These are phyloP conservation scores for Chaetophractus vellerosus DNA, from an alignment of 2,797 vertebrate species.

Conservation along the genomic window DNA sequence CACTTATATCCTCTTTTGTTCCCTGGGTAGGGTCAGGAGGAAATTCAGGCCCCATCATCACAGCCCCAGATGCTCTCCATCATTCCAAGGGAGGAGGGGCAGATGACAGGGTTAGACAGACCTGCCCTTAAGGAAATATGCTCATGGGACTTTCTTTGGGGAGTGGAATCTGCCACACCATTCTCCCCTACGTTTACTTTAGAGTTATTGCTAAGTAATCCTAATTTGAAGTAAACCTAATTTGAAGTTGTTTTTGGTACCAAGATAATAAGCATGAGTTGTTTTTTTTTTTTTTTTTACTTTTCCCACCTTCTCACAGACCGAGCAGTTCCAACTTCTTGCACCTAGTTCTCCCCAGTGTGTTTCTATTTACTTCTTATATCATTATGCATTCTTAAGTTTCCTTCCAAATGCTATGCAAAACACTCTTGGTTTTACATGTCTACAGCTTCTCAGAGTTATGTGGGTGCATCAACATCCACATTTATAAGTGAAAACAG, in stretches of 20 bases:
- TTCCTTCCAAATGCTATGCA: slow-evolving; percentile 44
- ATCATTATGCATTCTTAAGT: neutral
- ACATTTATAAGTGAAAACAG: slow-evolving; percentile 29
- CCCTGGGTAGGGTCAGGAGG: neutral
- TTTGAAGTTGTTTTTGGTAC: neutral
- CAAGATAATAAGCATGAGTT: neutral
- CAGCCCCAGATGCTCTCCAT: neutral
- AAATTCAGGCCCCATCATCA: neutral
- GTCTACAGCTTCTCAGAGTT: slow-evolving; percentile 13
- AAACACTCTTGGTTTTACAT: neutral
- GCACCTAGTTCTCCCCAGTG: neutral
- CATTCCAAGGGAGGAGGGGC: neutral
- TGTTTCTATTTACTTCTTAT: neutral
- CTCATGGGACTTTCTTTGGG: neutral
- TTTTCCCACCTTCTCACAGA: neutral
- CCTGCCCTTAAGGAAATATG: neutral
- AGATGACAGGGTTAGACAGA: neutral
- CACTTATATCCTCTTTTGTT: neutral
- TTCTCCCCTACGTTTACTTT: neutral
- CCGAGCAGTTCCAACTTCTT: neutral
- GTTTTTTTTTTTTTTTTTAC: neutral
- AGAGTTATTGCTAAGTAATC: neutral
- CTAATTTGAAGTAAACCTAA: neutral
- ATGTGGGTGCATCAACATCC: neutral
- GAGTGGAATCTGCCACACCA: neutral